phyloP scores from a whole-genome alignment of 2,888 invertebrate genomes.

The Arctia plantaginis region DNA sequence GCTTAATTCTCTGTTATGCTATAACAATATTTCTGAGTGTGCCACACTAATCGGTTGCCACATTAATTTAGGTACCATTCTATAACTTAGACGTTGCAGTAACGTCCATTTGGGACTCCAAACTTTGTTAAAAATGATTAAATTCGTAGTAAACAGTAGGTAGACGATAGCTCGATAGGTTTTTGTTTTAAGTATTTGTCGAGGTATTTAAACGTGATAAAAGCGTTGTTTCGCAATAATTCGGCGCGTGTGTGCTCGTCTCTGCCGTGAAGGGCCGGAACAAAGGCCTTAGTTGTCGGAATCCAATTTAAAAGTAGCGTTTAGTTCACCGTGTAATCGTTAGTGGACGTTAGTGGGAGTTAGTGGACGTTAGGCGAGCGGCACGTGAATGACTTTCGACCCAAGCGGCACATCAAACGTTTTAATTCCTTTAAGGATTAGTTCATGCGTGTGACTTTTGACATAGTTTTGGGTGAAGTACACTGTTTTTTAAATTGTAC shows the following conservation, averaged over 20 bases:
- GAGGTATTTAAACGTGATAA: neutral
- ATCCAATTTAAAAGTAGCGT: slow-evolving; percentile 73
- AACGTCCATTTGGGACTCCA: neutral
- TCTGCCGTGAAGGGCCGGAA: slow-evolving; percentile 19
- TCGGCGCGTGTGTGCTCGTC: slow-evolving; percentile 6
- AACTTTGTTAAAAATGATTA: neutral
- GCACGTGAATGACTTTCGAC: slow-evolving; percentile 25
- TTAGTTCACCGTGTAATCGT: slow-evolving; percentile 67
- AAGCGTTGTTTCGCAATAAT: slow-evolving; percentile 12
- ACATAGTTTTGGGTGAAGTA: neutral
- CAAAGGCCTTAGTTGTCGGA: slow-evolving; percentile 60
- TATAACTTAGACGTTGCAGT: neutral
- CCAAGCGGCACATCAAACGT: slow-evolving; percentile 20
- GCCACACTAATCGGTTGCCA: neutral
- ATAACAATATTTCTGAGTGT: neutral
- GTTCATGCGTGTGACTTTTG: neutral
- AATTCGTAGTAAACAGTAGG: neutral
- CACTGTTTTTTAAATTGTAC: neutral
- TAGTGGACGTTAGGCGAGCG: slow-evolving; percentile 29
- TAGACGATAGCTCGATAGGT: neutral
- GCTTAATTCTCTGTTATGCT: neutral
- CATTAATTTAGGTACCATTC: neutral
- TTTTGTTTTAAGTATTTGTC: neutral
- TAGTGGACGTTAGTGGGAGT: slow-evolving; percentile 52
- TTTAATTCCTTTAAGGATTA: neutral